Base-by-base conservation (phyloP, 2,797 vertebrate genomes). In the Sebastiscus tertius region DNA sequence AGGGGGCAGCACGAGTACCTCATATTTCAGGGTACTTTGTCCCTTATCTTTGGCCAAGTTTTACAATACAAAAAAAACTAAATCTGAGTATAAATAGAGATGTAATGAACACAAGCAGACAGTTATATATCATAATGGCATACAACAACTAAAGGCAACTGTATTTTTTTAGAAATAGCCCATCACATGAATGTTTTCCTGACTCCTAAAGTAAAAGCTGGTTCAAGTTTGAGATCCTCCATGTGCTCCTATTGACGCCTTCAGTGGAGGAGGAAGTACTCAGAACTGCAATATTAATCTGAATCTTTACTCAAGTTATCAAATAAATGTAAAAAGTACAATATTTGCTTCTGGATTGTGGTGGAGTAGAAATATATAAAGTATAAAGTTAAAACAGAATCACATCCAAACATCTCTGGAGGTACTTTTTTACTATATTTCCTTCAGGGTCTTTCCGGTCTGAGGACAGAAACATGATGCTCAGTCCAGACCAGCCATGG, bases 401-500 rank as follows among this genome's bases (percentile, higher is more conserved):
- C 0, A 4, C 33, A 52, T 60, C 39, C 54, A 54, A 20, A 24
- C 7, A 33, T 52, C 12, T 42, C 24, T 7, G 7, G 27, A 5
- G 42, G 12, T 16, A 24, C 0, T 33, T 22, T 62, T 26, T 5
- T 4, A 36, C 11, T 42, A 1, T 5, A 42, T 20, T 67, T 18
- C 16, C 22, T 33, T 26, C 18, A 80, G 68, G 36, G 64, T 36
- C 34, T 22, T n/a, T 26, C 14, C 33, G 14, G 62, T 16, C 46
- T 69, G 24, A 49, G 7, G 31, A 36, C 72, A 26, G 79, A 87
- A 96, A 92, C 90, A 97, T 97, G 97, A 98, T 97, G 97, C 96
- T 97, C 61, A 97, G 96, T 90, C 95, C 97, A 24, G 96, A 97
- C 82, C 96, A 96, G 80, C 90, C 93, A 52, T 97, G 97, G 86